These are phyloP conservation scores for Drosophila sturtevanti DNA, from an alignment of 1,140 invertebrate species.

Conservation along the genomic window DNA sequence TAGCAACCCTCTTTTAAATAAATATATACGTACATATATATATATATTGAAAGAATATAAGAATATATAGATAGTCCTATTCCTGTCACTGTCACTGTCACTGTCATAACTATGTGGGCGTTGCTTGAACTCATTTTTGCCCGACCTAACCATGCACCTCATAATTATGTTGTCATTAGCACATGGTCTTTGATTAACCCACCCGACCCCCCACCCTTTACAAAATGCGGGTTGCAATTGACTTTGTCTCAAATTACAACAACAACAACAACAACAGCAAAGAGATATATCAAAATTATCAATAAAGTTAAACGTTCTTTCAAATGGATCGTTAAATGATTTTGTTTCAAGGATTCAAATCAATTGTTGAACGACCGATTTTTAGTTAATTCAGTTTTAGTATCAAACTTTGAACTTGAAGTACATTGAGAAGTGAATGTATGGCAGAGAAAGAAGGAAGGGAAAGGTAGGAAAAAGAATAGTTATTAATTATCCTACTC, in stretches of 20 bases:
- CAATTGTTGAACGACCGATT: too few species aligned
- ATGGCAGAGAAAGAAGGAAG: too few species aligned
- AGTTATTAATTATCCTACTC: too few species aligned
- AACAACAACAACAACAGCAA: not conserved
- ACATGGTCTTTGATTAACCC: slow-evolving; percentile 52
- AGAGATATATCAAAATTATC: not conserved
- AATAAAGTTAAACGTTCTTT: too few species aligned
- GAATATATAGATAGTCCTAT: not conserved
- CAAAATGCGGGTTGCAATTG: slow-evolving; percentile 35
- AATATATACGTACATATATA: slow-evolving; percentile 2
- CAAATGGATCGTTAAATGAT: too few species aligned
- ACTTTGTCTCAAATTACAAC: slow-evolving; percentile 24
- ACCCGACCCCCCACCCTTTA: slow-evolving; percentile 11
- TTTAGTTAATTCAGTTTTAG: too few species aligned
- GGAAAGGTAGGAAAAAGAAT: too few species aligned
- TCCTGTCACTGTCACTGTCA: slow-evolving; percentile 52
- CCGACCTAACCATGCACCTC: slow-evolving; percentile 34
- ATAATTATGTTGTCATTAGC: slow-evolving; percentile 76
- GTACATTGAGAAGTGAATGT: too few species aligned
- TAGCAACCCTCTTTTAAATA: slow-evolving; percentile 46
- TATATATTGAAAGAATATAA: not conserved
- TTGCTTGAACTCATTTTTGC: slow-evolving; percentile 43
- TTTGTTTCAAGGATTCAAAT: too few species aligned
- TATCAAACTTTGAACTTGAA: too few species aligned
- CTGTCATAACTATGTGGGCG: slow-evolving; percentile 76